Percentiles rank a stretch among this genome's conserved stretches.
These are phyloP conservation scores for Drosophila lacteicornis DNA, from an alignment of 1,140 invertebrate genomes.

Conservation along the genomic window DNA sequence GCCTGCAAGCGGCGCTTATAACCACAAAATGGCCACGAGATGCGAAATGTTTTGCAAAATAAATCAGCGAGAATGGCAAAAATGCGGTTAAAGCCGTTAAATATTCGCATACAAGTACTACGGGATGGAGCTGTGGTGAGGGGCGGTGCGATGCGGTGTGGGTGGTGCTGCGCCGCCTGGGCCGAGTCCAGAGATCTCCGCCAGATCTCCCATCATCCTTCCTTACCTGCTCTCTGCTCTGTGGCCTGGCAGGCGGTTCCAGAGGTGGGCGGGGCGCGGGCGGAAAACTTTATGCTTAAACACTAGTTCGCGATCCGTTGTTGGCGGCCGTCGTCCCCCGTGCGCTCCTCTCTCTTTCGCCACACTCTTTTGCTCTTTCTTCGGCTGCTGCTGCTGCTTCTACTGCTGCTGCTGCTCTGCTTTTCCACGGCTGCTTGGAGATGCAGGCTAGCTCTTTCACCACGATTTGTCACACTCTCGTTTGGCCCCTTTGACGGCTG, in stretches of 20 bases:
- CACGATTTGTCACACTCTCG: constrained; percentile 7
- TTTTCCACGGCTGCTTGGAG: constrained; percentile 15
- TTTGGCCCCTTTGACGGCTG: constrained; percentile 19
- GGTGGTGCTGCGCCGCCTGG: constrained; percentile 27
- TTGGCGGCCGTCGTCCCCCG: constrained; percentile 32
- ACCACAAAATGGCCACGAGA: constrained; percentile 68
- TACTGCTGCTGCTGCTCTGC: constrained; percentile 14
- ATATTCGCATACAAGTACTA: constrained; percentile 15
- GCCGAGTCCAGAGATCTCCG: constrained; percentile 17
- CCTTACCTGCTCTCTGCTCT: constrained; percentile 59
- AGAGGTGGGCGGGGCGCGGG: constrained; percentile 27
- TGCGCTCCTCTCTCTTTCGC: constrained; percentile 12
- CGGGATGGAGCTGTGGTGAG: constrained; percentile 10
- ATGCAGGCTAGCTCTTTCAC: not conserved
- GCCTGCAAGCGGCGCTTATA: constrained; percentile 57
- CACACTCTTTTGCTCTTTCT: constrained; percentile 41
- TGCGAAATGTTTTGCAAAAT: constrained; percentile 44
- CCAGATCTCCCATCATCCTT: constrained; percentile 2
- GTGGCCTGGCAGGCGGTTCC: constrained; percentile 31
- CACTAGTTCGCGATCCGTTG: constrained; percentile 60
- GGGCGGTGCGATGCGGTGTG: constrained; percentile 11
- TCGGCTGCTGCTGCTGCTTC: constrained; percentile 20
- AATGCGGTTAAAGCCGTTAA: constrained; percentile 45
- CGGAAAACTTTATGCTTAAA: constrained; percentile 66
- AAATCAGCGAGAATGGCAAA: constrained; percentile 25